These are phyloP conservation scores for Glyptemys insculpta DNA, from an alignment of 2,797 vertebrate species.

Conservation along the genomic window DNA sequence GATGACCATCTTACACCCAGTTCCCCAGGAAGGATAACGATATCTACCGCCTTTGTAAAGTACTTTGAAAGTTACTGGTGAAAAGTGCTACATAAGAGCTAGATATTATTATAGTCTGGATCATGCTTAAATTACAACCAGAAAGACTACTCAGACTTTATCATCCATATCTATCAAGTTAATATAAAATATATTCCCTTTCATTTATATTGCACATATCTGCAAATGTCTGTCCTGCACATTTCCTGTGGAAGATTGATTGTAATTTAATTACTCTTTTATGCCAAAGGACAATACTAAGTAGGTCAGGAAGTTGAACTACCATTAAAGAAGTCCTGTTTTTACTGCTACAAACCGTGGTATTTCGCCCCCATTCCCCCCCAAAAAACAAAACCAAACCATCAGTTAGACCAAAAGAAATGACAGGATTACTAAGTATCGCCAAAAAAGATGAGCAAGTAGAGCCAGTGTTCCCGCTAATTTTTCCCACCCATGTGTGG, in stretches of 20 bases:
- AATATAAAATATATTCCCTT: not conserved
- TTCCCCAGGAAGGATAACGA: not conserved
- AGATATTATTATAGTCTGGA: not conserved
- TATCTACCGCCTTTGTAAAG: not conserved
- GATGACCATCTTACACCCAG: not conserved
- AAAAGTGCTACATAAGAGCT: not conserved
- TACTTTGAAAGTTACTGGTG: not conserved
- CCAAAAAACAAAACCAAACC: not conserved
- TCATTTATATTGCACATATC: not conserved
- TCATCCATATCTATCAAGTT: not conserved
- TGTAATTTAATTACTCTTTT: not conserved
- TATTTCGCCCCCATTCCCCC: not conserved
- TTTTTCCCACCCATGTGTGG: too few relatives aligned
- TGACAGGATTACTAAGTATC: not conserved
- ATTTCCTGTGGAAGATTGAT: not conserved
- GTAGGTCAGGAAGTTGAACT: not conserved
- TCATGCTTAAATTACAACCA: not conserved
- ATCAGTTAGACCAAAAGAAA: not conserved
- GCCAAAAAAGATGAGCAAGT: not conserved
- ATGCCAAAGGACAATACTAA: not conserved
- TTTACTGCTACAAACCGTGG: not conserved
- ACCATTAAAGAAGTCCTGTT: accelerated
- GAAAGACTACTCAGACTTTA: not conserved
- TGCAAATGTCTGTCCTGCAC: not conserved
- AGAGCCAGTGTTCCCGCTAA: not conserved